These are phyloP conservation scores for Parnassius mnemosyne DNA, from an alignment of 2,888 invertebrate genomes.

Conservation along the genomic window DNA sequence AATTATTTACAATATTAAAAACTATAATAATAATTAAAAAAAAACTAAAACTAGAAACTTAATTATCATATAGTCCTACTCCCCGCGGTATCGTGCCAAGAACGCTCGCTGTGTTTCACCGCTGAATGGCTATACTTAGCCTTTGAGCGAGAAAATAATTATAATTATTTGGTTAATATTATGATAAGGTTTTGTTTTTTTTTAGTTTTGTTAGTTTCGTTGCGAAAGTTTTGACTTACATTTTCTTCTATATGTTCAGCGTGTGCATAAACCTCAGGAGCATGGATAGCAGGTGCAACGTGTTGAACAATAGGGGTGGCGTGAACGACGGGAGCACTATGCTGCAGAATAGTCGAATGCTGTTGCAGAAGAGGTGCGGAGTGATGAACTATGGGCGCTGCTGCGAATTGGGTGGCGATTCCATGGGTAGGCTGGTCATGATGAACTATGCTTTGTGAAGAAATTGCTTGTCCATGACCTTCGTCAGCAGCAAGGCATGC, in stretches of 20 bases:
- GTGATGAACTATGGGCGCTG: slow-evolving; percentile 36
- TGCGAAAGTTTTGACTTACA: slow-evolving; percentile 31
- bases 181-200: too few species aligned
- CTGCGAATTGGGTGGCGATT: slow-evolving; percentile 41
- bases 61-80: too few species aligned
- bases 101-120: too few species aligned
- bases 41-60: too few species aligned
- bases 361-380: slow-evolving; percentile 41
- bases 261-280: slow-evolving; percentile 44
- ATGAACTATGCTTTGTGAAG: slow-evolving; percentile 68
- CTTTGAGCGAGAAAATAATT: too few species aligned
- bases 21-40: too few species aligned
- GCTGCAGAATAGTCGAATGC: slow-evolving; percentile 32
- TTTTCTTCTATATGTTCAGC: slow-evolving; percentile 44
- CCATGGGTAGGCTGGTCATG: slow-evolving; percentile 61
- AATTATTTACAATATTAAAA: too few species aligned
- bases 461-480: slow-evolving; percentile 58
- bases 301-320: slow-evolving; percentile 43
- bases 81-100: too few species aligned
- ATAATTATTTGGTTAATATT: too few species aligned
- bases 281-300: slow-evolving; percentile 40
- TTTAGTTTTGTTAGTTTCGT: background rate
- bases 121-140: too few species aligned
- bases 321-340: slow-evolving; percentile 43
- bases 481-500: slow-evolving; percentile 59